phyloP scores from a whole-genome alignment of 2,888 invertebrate species.

The Andrena minutula region DNA sequence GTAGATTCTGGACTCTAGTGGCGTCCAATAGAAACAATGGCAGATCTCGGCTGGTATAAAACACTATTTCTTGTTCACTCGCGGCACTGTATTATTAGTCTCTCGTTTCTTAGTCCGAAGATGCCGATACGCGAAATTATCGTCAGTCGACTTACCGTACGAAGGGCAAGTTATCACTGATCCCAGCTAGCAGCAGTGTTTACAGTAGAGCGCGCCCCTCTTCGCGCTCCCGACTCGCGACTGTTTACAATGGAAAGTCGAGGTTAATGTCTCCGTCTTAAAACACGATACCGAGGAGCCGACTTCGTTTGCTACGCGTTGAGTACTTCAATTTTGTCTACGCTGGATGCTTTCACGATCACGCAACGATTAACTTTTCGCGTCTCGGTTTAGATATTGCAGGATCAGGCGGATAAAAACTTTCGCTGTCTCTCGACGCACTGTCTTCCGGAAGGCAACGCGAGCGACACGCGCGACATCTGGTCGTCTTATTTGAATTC shows the following conservation, averaged over 20 bases:
- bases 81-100: not conserved
- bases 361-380: no score
- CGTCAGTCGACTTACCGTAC: not conserved
- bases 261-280: slow-evolving; percentile 11
- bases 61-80: not conserved
- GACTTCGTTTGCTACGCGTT: not conserved
- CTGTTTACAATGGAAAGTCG: slow-evolving; percentile 35
- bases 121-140: not conserved
- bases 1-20: slow-evolving; percentile 10
- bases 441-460: no score
- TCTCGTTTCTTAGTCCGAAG: not conserved
- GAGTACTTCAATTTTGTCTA: not conserved
- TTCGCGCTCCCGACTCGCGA: not conserved
- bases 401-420: no score
- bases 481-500: no score
- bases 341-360: not conserved
- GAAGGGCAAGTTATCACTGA: slow-evolving; percentile 17
- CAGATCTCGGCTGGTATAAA: not conserved
- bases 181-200: not conserved
- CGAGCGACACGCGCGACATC: no score
- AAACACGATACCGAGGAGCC: not conserved
- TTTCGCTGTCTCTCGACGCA: no score
- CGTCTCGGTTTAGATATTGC: no score
- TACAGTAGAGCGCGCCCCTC: not conserved
- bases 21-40: not conserved